Evolutionary conservation across 2,113 vertebrate genomes (phyloP).

Genomic region (Casuarius casuarius): DNA sequence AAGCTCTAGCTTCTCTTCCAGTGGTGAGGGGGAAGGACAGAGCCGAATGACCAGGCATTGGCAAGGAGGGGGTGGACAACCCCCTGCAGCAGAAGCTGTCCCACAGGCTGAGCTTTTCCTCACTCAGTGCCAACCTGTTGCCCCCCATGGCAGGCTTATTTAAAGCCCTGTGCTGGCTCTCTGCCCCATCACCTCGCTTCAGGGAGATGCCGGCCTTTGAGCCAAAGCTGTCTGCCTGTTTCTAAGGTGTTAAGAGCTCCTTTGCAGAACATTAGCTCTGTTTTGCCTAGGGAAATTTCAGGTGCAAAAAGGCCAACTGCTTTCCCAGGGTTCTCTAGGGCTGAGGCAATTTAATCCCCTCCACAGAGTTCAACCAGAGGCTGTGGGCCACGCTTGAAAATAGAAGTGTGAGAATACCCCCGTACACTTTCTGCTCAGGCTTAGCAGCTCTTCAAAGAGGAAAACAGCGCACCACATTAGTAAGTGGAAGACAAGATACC

Average conservation of each 20-base stretch:
- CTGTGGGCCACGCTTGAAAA: rapidly evolving
- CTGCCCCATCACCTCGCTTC: not conserved
- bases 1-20: not conserved
- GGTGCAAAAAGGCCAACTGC: not conserved
- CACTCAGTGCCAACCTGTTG: not conserved
- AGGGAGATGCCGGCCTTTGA: not conserved
- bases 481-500: not conserved
- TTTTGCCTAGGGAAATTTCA: not conserved
- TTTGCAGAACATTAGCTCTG: not conserved
- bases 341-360: not conserved
- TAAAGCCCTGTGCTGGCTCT: not conserved
- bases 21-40: not conserved
- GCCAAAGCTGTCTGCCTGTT: not conserved
- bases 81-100: not conserved
- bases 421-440: not conserved
- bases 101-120: not conserved
- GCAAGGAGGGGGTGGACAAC: rapidly evolving
- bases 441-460: not conserved
- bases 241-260: not conserved
- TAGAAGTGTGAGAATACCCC: not conserved
- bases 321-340: not conserved
- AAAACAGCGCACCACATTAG: not conserved
- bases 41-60: not conserved
- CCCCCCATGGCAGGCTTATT: not conserved
- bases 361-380: not conserved